Base-by-base conservation (phyloP, 2,888 invertebrate species). In the Drosophila paramelanica region DNA sequence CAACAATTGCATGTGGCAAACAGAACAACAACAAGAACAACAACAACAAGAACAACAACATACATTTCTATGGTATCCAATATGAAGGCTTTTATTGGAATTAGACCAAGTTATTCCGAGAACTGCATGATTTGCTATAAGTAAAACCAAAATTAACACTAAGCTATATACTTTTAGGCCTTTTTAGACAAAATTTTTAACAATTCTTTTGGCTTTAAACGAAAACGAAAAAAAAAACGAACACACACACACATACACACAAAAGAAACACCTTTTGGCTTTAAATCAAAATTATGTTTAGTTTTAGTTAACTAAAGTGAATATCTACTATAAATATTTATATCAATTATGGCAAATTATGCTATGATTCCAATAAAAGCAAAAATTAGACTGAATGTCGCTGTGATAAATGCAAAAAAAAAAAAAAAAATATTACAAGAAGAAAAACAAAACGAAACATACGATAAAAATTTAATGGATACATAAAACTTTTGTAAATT, bases 351-450 rank as follows among this genome's bases (percentile, higher is more conserved):
- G 73, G 89, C 89, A 89, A 83, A 83, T 79, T 88, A 89, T 88
- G 87, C 90, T 86, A 88, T 90, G 88, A 89, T 91, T 91, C 91
- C 90, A 91, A 91, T 91, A 87, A 91, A 91, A 90, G 91, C 90
- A 90, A 89, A 89, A 88, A 81, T 91, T 91, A 91, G 91, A 91
- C 91, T 91, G 91, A 91, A 91, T 91, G 91, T 91, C 91, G 86
- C 91, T 91, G 91, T 91, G 91, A 91, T 91, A 91, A 83, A 90
- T 82, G 87, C 82, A 88, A 83, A 88, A 67, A 57, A 62, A 62
- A 79, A 81, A 64, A 67, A 65, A 23, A 23, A 79, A 71, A 67
- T 59, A 57, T 62, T 58, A 71, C 46, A 59, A 67, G 66, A 50
- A 45, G 31, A 20, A 43, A 33, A 45, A 41, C 14, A 42, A 66